Base-by-base conservation (phyloP, 1,140 invertebrate species). In the Drosophila malerkotliana region DNA sequence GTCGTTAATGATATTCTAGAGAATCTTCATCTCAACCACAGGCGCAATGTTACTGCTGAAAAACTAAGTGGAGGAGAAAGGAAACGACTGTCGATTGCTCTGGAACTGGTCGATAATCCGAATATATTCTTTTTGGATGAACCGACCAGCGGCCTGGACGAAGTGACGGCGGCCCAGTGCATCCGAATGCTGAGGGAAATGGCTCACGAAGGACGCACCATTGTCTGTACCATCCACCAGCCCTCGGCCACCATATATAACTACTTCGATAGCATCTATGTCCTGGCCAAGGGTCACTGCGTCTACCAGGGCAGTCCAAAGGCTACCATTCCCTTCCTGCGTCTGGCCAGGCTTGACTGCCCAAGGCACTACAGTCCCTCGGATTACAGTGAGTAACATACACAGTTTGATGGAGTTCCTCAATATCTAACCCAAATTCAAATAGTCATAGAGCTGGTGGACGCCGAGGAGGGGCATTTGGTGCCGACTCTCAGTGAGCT, bases 21-120 rank as follows among this genome's bases (percentile, higher is more conserved):
- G 62, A 93, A 94, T 77, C 74, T 95, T 1, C 93, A 94, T 21
- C 80, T 95, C 4, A 91, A 93, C 56, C 95, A 96, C 74, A 93
- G 95, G 45, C 93, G 94, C 73, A 93, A 95, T 80, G 95, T 95
- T 0, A 93, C 93, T 32, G 94, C 95, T 3, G 93, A 93, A 49
- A 93, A 93, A 59, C 90, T 96, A 2, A 96, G 95, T 34, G 96
- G 96, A 28, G 96, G 96, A 6, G 96, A 97, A 90, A 93, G 95
- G 44, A 97, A 97, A 80, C 93, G 97, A 52, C 92, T 98, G 45
- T 96, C 96, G 32, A 97, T 97, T 52, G 97, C 96, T 1, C 90
- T 97, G 57, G 96, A 97, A 92, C 91, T 97, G 37, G 95, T 97
- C n/a, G 96, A 96, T 90, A 97, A 97, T 92, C 97, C 97, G 1